These are phyloP conservation scores for Periophthalmodon schlosseri DNA, from an alignment of 2,113 vertebrate species.

Conservation along the genomic window DNA sequence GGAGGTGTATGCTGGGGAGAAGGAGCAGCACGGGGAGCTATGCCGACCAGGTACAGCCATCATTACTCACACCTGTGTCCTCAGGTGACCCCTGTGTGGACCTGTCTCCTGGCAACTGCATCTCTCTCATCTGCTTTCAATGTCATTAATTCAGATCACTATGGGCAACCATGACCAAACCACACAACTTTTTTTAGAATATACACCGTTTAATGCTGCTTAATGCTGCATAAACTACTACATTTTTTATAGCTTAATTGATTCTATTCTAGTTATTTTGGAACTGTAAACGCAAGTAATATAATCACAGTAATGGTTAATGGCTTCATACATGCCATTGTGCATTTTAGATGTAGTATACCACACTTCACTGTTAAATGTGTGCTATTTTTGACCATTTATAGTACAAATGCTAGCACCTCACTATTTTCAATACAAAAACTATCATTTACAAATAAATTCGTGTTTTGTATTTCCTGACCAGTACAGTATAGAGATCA, in stretches of 20 bases:
- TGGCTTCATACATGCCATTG: neutral
- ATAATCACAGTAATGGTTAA: neutral
- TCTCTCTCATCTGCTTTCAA: constrained; percentile 33
- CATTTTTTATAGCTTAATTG: neutral
- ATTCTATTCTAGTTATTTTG: neutral
- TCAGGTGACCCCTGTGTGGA: neutral
- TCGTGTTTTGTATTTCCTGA: too few relatives aligned
- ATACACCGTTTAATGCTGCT: neutral
- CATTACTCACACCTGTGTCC: neutral
- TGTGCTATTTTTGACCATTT: too few relatives aligned
- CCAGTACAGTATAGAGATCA: neutral
- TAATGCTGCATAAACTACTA: neutral
- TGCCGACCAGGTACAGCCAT: constrained; percentile 86
- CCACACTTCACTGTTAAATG: too few relatives aligned
- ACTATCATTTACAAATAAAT: too few relatives aligned
- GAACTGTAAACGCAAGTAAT: neutral
- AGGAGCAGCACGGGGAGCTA: constrained; percentile 93
- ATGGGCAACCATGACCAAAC: neutral
- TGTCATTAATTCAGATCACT: neutral
- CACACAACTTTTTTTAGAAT: neutral
- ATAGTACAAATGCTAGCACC: too few relatives aligned
- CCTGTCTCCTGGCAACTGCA: neutral
- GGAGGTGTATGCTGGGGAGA: constrained; percentile 92
- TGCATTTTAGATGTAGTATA: neutral
- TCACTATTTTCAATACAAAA: too few relatives aligned